These are phyloP conservation scores for Myrmecobius fasciatus DNA, from an alignment of 2,113 vertebrate species.

Conservation along the genomic window DNA sequence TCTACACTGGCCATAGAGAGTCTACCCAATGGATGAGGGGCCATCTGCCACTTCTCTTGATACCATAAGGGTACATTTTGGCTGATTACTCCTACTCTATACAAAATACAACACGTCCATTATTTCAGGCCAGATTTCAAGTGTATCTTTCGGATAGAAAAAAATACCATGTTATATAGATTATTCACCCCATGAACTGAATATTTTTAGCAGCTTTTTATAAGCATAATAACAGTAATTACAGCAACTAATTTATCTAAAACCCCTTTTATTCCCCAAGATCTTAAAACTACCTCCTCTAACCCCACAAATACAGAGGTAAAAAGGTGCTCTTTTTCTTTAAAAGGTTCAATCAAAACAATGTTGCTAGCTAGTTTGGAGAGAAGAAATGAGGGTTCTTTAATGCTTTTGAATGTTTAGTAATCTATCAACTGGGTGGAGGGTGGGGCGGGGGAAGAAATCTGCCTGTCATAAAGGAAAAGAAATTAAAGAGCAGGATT, in stretches of 20 bases:
- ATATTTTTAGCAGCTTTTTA: conserved; percentile 73
- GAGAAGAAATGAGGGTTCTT: conserved; percentile 59
- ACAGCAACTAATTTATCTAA: conserved; percentile 66
- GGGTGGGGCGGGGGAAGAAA: conserved; percentile 41
- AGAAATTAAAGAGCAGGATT: conserved; percentile 69
- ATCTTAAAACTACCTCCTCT: conserved; percentile 35
- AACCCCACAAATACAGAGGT: conserved; percentile 49
- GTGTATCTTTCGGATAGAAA: conserved; percentile 57
- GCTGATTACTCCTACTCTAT: neutral
- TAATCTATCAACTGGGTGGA: conserved; percentile 48
- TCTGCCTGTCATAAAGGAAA: conserved; percentile 47
- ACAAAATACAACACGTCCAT: conserved; percentile 14
- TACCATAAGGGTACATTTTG: neutral
- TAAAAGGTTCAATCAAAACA: conserved; percentile 67
- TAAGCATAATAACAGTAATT: conserved; percentile 69
- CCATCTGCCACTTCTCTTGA: neutral
- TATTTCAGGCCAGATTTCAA: conserved; percentile 60
- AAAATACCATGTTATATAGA: conserved; percentile 42
- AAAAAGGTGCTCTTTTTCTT: conserved; percentile 61
- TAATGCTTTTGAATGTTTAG: conserved; percentile 70
- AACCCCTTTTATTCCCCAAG: conserved; percentile 59
- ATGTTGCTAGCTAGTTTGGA: conserved; percentile 62
- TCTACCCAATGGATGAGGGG: neutral
- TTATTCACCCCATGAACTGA: conserved; percentile 62
- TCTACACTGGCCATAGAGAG: neutral